Conservation (phyloP, 2,888 invertebrate genomes). For the Melieria omissa region DNA sequence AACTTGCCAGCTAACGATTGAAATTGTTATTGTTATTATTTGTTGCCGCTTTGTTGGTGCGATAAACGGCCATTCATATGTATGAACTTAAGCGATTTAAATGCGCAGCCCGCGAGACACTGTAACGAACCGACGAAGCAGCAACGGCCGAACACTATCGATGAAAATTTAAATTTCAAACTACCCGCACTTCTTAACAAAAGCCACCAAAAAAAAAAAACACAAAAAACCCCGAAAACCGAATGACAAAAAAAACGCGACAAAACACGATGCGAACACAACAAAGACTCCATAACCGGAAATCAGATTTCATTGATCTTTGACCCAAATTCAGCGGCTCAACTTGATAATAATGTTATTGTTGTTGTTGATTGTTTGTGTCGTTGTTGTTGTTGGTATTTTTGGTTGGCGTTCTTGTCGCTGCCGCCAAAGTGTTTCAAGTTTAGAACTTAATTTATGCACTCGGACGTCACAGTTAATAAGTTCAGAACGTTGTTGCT, state of each 20-base stretch:
- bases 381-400: too few species aligned
- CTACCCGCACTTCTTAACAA: not conserved
- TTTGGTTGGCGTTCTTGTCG: too few species aligned
- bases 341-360: too few species aligned
- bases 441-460: conserved; percentile 27
- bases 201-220: not conserved
- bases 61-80: too few species aligned
- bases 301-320: conserved; percentile 45
- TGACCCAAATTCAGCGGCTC: conserved; percentile 38
- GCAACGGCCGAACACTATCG: not conserved
- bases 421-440: not conserved
- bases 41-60: too few species aligned
- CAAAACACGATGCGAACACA: too few species aligned
- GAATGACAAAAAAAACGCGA: too few species aligned
- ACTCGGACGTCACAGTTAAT: conserved; percentile 12
- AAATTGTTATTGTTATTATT: too few species aligned
- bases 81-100: too few species aligned
- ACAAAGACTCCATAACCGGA: not conserved
- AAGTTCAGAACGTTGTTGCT: conserved; percentile 2
- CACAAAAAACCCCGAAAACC: not conserved
- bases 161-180: not conserved
- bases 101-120: not conserved
- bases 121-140: not conserved
- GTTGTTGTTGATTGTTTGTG: too few species aligned
- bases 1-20: too few species aligned